Conservation (phyloP, 1,140 invertebrate genomes). For the Megalopta genalis region DNA sequence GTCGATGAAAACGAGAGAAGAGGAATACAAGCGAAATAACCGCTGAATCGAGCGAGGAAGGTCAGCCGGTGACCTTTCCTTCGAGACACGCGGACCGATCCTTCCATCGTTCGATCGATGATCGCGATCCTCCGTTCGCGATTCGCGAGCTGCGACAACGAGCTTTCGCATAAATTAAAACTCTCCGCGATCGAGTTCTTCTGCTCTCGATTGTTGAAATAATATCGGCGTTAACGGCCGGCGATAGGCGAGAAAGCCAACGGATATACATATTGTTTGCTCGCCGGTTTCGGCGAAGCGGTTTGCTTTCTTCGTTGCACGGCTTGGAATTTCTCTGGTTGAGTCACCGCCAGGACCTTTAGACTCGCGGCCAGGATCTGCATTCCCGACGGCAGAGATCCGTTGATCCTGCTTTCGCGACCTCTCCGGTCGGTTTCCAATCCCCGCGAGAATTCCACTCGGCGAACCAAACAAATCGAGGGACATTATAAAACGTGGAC, state of each 20-base stretch:
- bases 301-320: no score
- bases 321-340: background rate
- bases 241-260: no score
- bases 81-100: constrained; percentile 17
- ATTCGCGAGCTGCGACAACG: no score
- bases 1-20: constrained; percentile 52
- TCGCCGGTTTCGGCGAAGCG: no score
- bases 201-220: no score
- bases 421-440: background rate
- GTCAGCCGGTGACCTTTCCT: constrained; percentile 67
- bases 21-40: constrained; percentile 4
- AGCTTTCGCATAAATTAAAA: no score
- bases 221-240: no score
- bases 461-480: no score
- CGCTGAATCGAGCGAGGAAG: constrained; percentile 55
- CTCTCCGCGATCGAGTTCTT: no score
- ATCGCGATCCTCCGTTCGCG: background rate
- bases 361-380: constrained; percentile 2
- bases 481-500: no score
- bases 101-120: constrained; percentile 5
- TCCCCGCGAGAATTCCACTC: no score
- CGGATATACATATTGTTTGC: no score
- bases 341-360: background rate
- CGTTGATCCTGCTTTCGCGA: background rate
- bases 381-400: background rate